Percentiles rank a stretch among this genome's conserved stretches.
Conservation (phyloP, 2,113 vertebrate species). For the Athene noctua region DNA sequence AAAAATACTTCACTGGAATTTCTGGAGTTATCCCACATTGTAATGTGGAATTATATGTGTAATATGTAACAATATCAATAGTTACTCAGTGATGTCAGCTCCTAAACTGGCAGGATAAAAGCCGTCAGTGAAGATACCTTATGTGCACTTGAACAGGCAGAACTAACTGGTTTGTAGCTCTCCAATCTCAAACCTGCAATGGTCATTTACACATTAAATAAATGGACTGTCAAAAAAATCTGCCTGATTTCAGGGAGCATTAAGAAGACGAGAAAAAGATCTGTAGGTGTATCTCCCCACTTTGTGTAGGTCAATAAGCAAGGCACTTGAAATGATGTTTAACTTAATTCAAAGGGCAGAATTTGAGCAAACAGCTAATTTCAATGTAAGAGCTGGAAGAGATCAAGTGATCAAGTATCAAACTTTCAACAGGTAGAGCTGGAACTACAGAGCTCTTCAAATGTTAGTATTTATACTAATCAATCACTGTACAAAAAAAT, state of each 20-base stretch:
- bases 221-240: neutral
- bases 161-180: neutral
- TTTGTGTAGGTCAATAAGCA: constrained; percentile 14
- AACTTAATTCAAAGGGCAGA: constrained; percentile 42
- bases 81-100: neutral
- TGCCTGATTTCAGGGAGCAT: constrained; percentile 5
- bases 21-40: neutral
- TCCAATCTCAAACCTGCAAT: neutral
- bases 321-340: constrained; percentile 37
- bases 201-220: neutral
- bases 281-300: neutral
- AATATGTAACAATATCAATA: neutral
- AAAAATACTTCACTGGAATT: neutral
- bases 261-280: constrained; percentile 17
- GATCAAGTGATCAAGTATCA: neutral
- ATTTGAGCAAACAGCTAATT: constrained; percentile 50
- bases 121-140: neutral
- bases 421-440: neutral
- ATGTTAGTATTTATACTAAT: neutral
- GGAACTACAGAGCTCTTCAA: neutral
- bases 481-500: neutral
- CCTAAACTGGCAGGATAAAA: neutral
- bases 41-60: neutral
- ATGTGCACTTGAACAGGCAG: neutral
- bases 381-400: neutral